Conservation (phyloP, 2,888 invertebrate genomes). For the Caenorhabditis parvicauda region DNA sequence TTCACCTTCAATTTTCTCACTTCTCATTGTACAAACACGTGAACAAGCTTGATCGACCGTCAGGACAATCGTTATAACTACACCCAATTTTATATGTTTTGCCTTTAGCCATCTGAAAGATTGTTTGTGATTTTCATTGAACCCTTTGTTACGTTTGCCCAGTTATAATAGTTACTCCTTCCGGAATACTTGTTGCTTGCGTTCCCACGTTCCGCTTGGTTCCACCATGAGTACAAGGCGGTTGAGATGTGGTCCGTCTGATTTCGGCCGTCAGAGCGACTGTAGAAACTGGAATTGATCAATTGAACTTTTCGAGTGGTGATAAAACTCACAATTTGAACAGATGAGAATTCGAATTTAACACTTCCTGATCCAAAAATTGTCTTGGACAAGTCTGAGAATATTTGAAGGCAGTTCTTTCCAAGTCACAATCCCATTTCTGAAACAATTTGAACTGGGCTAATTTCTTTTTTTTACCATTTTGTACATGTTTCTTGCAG, state of each 20-base stretch:
- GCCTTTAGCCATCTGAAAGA: slow-evolving; percentile 40
- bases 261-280: slow-evolving; percentile 27
- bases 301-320: neutral
- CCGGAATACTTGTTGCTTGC: slow-evolving; percentile 28
- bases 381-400: slow-evolving; percentile 19
- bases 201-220: slow-evolving; percentile 33
- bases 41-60: slow-evolving; percentile 27
- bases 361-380: slow-evolving; percentile 26
- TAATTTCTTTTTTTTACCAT: slow-evolving; percentile 12
- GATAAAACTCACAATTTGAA: slow-evolving; percentile 15
- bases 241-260: slow-evolving; percentile 24
- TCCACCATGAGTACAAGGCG: slow-evolving; percentile 38
- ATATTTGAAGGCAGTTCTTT: slow-evolving; percentile 22
- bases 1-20: slow-evolving; percentile 7
- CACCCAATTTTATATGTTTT: slow-evolving; percentile 35
- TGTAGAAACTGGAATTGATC: slow-evolving; percentile 26
- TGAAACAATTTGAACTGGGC: neutral
- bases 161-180: slow-evolving; percentile 22
- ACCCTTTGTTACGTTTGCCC: slow-evolving; percentile 28
- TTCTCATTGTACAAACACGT: slow-evolving; percentile 36
- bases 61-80: slow-evolving; percentile 26
- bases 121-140: neutral
- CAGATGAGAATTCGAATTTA: slow-evolving; percentile 31
- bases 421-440: slow-evolving; percentile 36
- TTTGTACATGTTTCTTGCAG: slow-evolving; percentile 39